Evolutionary conservation across 2,113 vertebrate species (phyloP), one percentile per base, ranked within the genome.

Genomic region (Zosterops borbonicus): DNA sequence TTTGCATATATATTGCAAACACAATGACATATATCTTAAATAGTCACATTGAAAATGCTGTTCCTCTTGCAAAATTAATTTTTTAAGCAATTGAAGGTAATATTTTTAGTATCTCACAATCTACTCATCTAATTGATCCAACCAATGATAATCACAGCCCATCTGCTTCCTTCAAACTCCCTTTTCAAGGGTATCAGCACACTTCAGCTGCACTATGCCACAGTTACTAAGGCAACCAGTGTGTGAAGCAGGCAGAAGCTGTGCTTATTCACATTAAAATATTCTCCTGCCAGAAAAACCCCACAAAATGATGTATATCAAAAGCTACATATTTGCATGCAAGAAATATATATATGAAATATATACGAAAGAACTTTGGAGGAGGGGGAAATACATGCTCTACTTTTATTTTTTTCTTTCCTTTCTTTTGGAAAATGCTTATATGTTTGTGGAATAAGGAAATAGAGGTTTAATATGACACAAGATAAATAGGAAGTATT

Each of bases 161-260:
- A 70, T 83, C 50, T 94, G 86, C 39, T 94, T 89, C 73, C 91
- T 93, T 78, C 64, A 41, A 59, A 74, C 35, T 63, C 42, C 49
- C 27, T 81, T 77, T 60, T 60, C 17, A 53, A 53, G 69, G 19
- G n/a, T 78, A 91, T 63, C 50, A 70, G 33, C 76, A 55, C 68
- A 83, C 41, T 88, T 94, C 56, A 89, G 86, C 69, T 78, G 64
- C 56, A 67, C 71, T 42, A 35, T 46, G 68, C 33, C 4, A 4
- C 46, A 65, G 95, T 95, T 94, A 68, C 95, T 90, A 94, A 70
- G 89, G 90, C 83, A 94, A 96, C 96, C 29, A 67, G 24, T n/a
- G 42, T 14, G 24, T 75, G 76, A 77, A 89, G 33, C 24, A 50
- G 29, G 59, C 33, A 71, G 77, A 73, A 93, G 56, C 47, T 29